Evolutionary conservation across 2,888 invertebrate genomes (phyloP).

Genomic region (Macrosiphum euphorbiae): DNA sequence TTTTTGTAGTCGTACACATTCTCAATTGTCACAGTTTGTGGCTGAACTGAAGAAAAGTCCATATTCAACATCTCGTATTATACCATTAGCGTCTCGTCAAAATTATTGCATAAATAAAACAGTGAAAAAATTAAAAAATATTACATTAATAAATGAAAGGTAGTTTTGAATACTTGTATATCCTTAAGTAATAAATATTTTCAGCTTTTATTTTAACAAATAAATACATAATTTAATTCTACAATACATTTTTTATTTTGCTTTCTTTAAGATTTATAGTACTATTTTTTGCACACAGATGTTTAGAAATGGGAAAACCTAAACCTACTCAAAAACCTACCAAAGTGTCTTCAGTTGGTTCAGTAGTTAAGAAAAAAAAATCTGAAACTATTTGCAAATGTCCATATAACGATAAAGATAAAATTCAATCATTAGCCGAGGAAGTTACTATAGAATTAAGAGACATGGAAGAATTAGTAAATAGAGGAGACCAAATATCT

Average conservation of each 20-base stretch:
- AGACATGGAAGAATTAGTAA: conserved; percentile 90
- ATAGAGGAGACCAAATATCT: conserved; percentile 77
- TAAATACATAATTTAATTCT: conserved; percentile 45
- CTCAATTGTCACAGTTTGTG: conserved; percentile 95
- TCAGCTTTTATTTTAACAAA: not conserved
- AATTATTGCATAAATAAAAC: conserved; percentile 90
- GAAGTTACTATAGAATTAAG: conserved; percentile 78
- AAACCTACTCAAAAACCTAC: conserved; percentile 74
- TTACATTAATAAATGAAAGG: conserved; percentile 90
- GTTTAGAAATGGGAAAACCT: conserved; percentile 83
- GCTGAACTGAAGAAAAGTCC: conserved; percentile 89
- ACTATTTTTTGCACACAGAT: conserved; percentile 72
- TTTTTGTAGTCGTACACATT: conserved; percentile 97
- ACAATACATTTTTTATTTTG: not conserved
- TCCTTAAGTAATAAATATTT: not conserved
- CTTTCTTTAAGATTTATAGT: not conserved
- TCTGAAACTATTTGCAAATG: conserved; percentile 75
- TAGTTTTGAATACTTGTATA: conserved; percentile 69
- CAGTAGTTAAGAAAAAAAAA: conserved; percentile 74
- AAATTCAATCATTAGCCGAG: conserved; percentile 78
- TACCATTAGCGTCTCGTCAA: conserved; percentile 90
- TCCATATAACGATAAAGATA: conserved; percentile 77
- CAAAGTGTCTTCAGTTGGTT: conserved; percentile 74
- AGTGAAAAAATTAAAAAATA: conserved; percentile 80
- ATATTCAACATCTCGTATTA: conserved; percentile 80